These are phyloP conservation scores for Percopsis omiscomaycus DNA, from an alignment of 2,797 vertebrate genomes.

Conservation along the genomic window DNA sequence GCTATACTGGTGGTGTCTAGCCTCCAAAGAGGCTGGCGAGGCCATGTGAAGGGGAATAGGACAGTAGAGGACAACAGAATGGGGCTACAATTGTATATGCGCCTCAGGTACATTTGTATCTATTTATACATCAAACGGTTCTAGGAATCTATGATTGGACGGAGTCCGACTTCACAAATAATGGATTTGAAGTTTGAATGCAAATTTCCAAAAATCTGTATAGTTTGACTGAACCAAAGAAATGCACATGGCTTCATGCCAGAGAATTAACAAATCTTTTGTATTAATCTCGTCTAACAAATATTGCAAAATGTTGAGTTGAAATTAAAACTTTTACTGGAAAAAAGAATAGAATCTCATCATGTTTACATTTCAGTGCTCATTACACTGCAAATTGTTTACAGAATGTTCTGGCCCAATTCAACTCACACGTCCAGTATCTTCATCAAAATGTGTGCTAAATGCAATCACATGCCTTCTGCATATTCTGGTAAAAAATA, in stretches of 20 bases:
- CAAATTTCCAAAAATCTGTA: no score
- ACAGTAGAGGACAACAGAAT: conserved; percentile 45
- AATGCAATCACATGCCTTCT: conserved; percentile 78
- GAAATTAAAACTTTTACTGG: no score
- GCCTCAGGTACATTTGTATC: conserved; percentile 44
- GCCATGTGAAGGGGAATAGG: conserved; percentile 59
- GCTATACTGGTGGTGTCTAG: conserved; percentile 33
- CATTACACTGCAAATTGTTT: conserved; percentile 14
- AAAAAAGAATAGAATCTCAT: not conserved
- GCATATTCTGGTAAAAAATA: conserved; percentile 73
- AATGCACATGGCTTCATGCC: no score
- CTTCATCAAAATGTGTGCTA: conserved; percentile 59
- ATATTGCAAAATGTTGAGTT: no score
- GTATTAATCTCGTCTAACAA: no score
- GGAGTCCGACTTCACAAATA: no score
- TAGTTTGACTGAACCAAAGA: no score
- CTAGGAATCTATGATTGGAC: conserved; percentile 4
- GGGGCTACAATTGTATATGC: conserved; percentile 34
- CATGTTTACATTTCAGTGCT: conserved; percentile 14
- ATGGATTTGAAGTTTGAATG: no score
- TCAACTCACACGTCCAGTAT: conserved; percentile 42
- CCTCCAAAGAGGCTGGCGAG: conserved; percentile 57
- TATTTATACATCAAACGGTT: not conserved
- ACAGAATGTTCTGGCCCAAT: conserved; percentile 32
- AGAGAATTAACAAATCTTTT: no score